phyloP scores from a whole-genome alignment of 1,140 invertebrate species.

The Rhynchophorus ferrugineus region DNA sequence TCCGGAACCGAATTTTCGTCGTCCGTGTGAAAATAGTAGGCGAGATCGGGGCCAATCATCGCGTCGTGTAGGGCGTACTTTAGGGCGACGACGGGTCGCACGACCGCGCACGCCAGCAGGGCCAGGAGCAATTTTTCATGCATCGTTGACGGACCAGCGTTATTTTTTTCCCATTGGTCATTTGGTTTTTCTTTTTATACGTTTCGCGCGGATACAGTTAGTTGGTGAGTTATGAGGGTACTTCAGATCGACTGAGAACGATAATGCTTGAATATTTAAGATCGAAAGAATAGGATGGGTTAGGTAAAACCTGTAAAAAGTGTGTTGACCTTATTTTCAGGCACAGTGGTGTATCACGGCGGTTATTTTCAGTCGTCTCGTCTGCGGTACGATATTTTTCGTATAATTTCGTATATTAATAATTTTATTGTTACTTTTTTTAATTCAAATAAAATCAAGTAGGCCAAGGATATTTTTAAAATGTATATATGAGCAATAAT shows the following conservation, averaged over 20 bases:
- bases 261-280: constrained; percentile 20
- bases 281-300: constrained; percentile 18
- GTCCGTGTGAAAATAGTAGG: constrained; percentile 33
- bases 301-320: constrained; percentile 12
- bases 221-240: constrained; percentile 20
- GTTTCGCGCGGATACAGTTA: constrained; percentile 14
- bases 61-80: constrained; percentile 24
- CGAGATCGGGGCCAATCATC: constrained; percentile 29
- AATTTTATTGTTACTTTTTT: too few relatives aligned
- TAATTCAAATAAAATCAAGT: too few relatives aligned
- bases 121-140: background rate
- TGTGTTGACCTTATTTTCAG: constrained; percentile 14
- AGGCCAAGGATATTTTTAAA: too few relatives aligned
- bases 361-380: background rate
- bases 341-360: constrained; percentile 10
- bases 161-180: too few relatives aligned
- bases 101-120: too few relatives aligned
- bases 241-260: constrained; percentile 13
- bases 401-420: too few relatives aligned
- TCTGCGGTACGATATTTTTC: background rate
- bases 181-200: constrained; percentile 19
- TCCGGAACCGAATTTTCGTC: constrained; percentile 25
- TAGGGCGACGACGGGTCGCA: too few relatives aligned
- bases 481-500: too few relatives aligned
- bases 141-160: too few relatives aligned